Evolutionary conservation across 2,113 vertebrate genomes (phyloP).

Genomic region (Alligator mississippiensis): DNA sequence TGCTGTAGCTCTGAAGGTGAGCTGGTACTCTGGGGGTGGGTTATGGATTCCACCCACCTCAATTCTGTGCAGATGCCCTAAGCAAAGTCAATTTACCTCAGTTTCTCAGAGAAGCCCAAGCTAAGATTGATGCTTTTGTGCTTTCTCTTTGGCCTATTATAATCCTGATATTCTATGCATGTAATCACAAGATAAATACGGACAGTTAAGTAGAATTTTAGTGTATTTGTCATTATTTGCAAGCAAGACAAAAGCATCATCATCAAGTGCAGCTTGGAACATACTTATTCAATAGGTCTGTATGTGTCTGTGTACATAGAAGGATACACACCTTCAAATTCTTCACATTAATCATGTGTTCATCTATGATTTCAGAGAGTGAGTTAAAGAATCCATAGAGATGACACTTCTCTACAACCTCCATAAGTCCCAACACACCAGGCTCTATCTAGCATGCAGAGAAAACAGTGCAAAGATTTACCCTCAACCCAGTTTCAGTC

Average conservation of each 20-base stretch:
- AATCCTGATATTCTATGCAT: neutral
- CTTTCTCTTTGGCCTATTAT: neutral
- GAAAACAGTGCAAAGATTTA: neutral
- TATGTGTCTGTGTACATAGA: neutral
- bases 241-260: neutral
- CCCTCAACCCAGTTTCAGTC: neutral
- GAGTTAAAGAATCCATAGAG: neutral
- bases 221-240: neutral
- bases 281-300: neutral
- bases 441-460: neutral
- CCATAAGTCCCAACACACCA: too few species aligned
- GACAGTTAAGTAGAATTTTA: neutral
- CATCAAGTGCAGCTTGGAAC: neutral
- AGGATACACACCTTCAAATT: neutral
- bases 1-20: neutral
- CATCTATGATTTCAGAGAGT: neutral
- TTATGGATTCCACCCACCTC: neutral
- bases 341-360: neutral
- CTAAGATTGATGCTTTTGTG: rapidly evolving
- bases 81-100: neutral
- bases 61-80: neutral
- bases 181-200: neutral
- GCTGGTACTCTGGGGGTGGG: neutral
- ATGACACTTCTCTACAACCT: neutral
- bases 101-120: neutral